Conservation (phyloP, 2,113 vertebrate species). For the Mola mola region DNA sequence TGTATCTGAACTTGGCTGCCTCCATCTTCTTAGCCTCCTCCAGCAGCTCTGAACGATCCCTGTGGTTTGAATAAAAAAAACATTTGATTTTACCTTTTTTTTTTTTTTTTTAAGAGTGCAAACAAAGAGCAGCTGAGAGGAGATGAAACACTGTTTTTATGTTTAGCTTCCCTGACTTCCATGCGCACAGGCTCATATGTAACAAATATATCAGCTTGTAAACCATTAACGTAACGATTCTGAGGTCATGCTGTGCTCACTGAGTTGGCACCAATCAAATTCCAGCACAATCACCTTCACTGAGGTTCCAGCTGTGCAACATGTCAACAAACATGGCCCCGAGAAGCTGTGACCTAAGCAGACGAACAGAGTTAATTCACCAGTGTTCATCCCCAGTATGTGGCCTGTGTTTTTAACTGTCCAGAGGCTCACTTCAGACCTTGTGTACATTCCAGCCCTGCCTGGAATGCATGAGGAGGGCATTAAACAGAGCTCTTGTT, state of each 20-base stretch:
- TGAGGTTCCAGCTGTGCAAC: conserved; percentile 20
- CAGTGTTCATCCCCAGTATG: background rate
- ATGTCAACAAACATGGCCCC: background rate
- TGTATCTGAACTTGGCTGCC: conserved; percentile 95
- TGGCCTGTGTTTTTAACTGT: background rate
- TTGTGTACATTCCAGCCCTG: conserved; percentile 45
- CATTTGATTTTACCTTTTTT: no score
- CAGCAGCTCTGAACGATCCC: conserved; percentile 91
- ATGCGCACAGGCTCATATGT: no score
- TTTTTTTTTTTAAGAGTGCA: no score
- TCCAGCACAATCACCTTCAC: conserved; percentile 5
- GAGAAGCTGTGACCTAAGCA: background rate
- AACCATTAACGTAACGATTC: conserved; percentile 35
- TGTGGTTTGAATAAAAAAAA: conserved; percentile 47
- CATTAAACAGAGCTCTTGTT: conserved; percentile 54
- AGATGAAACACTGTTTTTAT: background rate
- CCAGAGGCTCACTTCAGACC: conserved; percentile 10
- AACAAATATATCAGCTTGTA: background rate
- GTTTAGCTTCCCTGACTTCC: background rate
- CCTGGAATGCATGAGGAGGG: conserved; percentile 37
- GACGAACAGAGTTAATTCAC: conserved; percentile 16
- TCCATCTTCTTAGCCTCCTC: conserved; percentile 99
- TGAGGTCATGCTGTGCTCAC: conserved; percentile 8
- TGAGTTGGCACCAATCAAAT: conserved; percentile 27
- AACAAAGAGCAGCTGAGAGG: no score